phyloP scores from a whole-genome alignment of 2,888 invertebrate genomes.

The Nephrotoma guestfalica region DNA sequence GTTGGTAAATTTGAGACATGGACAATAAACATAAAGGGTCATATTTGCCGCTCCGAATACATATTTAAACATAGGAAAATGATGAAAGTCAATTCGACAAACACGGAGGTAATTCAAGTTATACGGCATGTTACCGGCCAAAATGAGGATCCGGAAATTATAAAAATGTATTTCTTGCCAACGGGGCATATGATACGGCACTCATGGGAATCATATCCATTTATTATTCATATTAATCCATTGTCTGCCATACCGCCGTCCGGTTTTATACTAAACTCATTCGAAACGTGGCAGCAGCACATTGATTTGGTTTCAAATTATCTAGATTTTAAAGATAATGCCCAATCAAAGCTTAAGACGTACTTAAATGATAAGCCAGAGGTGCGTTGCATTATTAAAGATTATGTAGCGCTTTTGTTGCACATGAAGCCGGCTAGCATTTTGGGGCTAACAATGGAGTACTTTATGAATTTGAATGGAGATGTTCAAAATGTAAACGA shows the following conservation, averaged over 20 bases:
- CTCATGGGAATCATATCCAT: conserved; percentile 8
- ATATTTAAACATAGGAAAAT: neutral
- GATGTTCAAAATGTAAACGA: neutral
- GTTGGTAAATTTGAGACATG: conserved; percentile 21
- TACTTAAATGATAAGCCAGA: conserved; percentile 21
- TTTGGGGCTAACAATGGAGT: conserved; percentile 19
- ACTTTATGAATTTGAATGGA: conserved; percentile 9
- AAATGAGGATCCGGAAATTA: conserved; percentile 6
- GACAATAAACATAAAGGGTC: conserved; percentile 22
- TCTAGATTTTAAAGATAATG: conserved; percentile 8
- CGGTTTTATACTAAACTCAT: neutral
- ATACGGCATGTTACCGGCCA: neutral
- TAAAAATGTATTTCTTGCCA: conserved; percentile 9
- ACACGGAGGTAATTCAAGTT: neutral
- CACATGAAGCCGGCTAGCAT: conserved; percentile 23
- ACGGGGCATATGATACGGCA: conserved; percentile 10
- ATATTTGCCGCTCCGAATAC: neutral
- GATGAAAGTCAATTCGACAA: neutral
- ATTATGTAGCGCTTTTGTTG: conserved; percentile 21
- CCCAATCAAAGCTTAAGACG: conserved; percentile 5
- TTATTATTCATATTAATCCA: conserved; percentile 10
- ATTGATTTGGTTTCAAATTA: conserved; percentile 9
- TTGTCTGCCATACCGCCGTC: conserved; percentile 2
- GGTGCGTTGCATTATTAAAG: conserved; percentile 22
- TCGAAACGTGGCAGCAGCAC: conserved; percentile 9